Evolutionary conservation across 1,140 invertebrate genomes (phyloP).

Genomic region (Galendromus occidentalis): DNA sequence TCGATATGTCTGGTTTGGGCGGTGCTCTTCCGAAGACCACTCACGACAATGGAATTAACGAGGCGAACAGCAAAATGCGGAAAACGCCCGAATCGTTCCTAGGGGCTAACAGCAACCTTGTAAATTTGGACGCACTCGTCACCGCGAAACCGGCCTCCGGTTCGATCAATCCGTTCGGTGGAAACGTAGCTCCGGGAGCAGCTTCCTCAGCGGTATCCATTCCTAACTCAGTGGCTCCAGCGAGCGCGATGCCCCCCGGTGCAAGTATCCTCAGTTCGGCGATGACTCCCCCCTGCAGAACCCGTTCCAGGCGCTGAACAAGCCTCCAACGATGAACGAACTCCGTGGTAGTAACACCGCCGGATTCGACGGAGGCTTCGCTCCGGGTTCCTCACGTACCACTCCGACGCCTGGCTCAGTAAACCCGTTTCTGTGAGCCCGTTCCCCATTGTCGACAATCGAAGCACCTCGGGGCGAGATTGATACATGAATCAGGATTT

Average conservation of each 20-base stretch:
- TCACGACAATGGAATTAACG: slow-evolving; percentile 25
- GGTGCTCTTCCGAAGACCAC: slow-evolving; percentile 31
- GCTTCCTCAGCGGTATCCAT: too few relatives aligned
- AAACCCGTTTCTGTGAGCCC: slow-evolving; percentile 10
- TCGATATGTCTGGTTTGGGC: slow-evolving; percentile 42
- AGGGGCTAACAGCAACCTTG: slow-evolving; percentile 75
- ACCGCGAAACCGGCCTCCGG: slow-evolving; percentile 29
- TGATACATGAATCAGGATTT: too few relatives aligned
- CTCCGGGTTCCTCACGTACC: neutral
- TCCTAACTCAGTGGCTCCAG: too few relatives aligned
- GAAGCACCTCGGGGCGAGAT: neutral
- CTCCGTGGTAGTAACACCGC: neutral
- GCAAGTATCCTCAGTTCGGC: neutral
- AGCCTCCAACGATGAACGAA: slow-evolving; percentile 9
- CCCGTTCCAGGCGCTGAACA: slow-evolving; percentile 2
- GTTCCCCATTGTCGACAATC: neutral
- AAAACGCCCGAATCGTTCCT: slow-evolving; percentile 80
- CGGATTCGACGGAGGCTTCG: neutral
- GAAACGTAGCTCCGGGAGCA: neutral
- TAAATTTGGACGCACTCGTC: slow-evolving; percentile 85
- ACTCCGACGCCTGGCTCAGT: slow-evolving; percentile 7
- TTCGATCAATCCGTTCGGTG: neutral
- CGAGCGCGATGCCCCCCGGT: too few relatives aligned
- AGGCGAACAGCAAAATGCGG: slow-evolving; percentile 32
- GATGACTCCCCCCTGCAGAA: neutral